These are phyloP conservation scores for Thaleichthys pacificus DNA, from an alignment of 2,797 vertebrate species.

Conservation along the genomic window DNA sequence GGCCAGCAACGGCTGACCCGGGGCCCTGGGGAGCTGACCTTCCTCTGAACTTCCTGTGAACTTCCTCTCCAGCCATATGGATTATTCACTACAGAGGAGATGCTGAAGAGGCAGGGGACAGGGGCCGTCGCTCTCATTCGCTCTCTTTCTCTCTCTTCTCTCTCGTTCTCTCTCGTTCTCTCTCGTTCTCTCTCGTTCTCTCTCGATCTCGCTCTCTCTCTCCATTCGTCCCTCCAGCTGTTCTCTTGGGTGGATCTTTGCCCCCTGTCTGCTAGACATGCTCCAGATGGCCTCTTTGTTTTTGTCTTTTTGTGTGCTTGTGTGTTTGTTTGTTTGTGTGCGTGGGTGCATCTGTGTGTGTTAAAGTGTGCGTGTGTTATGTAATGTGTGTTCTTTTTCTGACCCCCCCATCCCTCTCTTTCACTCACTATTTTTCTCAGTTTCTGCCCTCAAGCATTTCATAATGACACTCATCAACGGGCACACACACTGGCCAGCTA, in stretches of 20 bases:
- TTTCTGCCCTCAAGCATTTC: neutral
- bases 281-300: neutral
- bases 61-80: neutral
- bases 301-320: neutral
- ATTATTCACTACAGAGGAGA: slow-evolving; percentile 15
- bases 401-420: neutral
- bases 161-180: neutral
- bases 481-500: too few relatives aligned
- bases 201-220: too few relatives aligned
- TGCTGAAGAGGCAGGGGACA: neutral
- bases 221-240: too few relatives aligned
- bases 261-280: too few relatives aligned
- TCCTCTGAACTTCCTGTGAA: slow-evolving; percentile 22
- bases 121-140: neutral
- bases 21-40: slow-evolving; percentile 36
- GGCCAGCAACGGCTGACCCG: slow-evolving; percentile 15
- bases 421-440: neutral
- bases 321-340: neutral
- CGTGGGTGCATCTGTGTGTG: too few relatives aligned
- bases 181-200: too few relatives aligned
- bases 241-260: too few relatives aligned
- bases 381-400: neutral
- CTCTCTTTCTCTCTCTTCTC: neutral
- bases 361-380: too few relatives aligned
- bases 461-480: too few relatives aligned